A percentile compares a stretch with the other conserved stretches of the same genome.
Evolutionary conservation across 2,797 vertebrate species (phyloP).

Genomic region (Cynodonichthys magdalenae): DNA sequence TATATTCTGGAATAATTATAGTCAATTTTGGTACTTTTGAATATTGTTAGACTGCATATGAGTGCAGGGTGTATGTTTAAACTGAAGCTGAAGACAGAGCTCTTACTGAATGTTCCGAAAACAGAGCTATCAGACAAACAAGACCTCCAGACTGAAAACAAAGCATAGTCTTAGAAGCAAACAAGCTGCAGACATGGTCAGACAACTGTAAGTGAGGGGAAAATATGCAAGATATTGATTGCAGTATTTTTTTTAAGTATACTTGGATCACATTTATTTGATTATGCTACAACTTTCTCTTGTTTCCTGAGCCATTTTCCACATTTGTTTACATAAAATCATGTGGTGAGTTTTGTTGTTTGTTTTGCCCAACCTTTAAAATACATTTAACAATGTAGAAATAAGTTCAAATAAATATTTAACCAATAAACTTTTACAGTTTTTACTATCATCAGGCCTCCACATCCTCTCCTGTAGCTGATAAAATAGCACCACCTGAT

Average conservation of each 20-base stretch:
- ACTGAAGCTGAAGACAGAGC: slow-evolving; percentile 4
- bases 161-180: slow-evolving; percentile 28
- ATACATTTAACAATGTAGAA: too few relatives aligned
- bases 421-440: too few relatives aligned
- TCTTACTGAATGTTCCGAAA: neutral
- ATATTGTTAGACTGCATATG: neutral
- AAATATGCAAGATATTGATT: neutral
- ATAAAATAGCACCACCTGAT: too few relatives aligned
- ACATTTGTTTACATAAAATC: neutral
- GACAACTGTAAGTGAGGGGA: slow-evolving; percentile 14
- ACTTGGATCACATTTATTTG: neutral
- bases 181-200: slow-evolving; percentile 20
- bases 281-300: neutral
- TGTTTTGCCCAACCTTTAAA: too few relatives aligned
- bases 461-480: too few relatives aligned
- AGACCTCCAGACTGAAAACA: slow-evolving; percentile 31
- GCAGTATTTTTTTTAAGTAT: neutral
- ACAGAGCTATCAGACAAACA: slow-evolving; percentile 15
- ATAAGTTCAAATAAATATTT: too few relatives aligned
- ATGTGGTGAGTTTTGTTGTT: neutral
- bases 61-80: neutral
- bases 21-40: neutral
- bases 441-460: too few relatives aligned
- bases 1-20: neutral
- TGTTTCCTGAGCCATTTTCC: too few relatives aligned